Base-by-base conservation (phyloP, 2,888 invertebrate species). In the Keiferia lycopersicella region DNA sequence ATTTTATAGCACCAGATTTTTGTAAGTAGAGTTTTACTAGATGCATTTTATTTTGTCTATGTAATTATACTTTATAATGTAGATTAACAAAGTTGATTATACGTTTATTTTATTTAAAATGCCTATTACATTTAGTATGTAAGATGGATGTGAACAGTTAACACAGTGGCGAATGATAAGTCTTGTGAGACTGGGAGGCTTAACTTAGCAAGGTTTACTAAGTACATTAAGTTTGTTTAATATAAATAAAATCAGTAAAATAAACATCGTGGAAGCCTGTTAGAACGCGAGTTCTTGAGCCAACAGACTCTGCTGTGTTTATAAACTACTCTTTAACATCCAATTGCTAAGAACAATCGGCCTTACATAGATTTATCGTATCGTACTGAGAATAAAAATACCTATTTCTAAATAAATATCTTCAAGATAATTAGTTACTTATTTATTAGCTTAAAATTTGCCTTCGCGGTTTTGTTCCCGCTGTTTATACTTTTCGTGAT, bases 261-360 rank as follows among this genome's bases (percentile, higher is more conserved):
- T 84, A 87, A 88, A 89, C 79, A 86, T 87, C 83, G 77, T 73
- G 74, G 71, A 73, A 77, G 85, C 84, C 89, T 89, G 89, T 84
- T 84, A 85, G 89, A 89, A 88, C 88, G 67, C 34, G 64, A 4
- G 89, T 89, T 90, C 90, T 87, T 88, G 91, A 91, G 90, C 91
- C 90, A 86, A 77, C 89, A 88, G 87, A 86, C 83, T 83, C 78
- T 75, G 73, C 76, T 84, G 87, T 85, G 85, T 88, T 88, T 87
- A 83, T 69, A 70, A 22, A 51, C 34, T 62, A 58, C 50, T 60
- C 41, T n/a, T 6, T 59, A 45, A 64, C 12, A 53, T 59, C 48
- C 26, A 59, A 48, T 69, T 75, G 76, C 76, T 75, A 78, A 79
- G 82, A 73, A 80, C 81, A 67, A 63, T 66, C 65, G 71, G 75